A percentile compares a stretch with the other conserved stretches of the same genome.
These are phyloP conservation scores for Drosophila biarmipes DNA, from an alignment of 1,140 invertebrate genomes.

Conservation along the genomic window DNA sequence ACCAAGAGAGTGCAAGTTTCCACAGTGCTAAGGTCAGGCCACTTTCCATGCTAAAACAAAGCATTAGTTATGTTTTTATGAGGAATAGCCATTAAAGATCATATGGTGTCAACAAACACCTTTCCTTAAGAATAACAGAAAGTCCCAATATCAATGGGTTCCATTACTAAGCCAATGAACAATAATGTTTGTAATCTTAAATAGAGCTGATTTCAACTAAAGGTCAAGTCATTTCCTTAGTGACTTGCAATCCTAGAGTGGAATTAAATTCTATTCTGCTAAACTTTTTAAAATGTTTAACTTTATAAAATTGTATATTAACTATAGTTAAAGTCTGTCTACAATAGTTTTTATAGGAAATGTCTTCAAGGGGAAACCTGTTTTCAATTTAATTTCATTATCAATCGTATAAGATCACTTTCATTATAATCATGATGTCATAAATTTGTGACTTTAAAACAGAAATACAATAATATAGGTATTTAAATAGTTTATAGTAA, in stretches of 20 bases:
- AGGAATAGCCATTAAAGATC: too few species aligned
- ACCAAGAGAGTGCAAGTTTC: slow-evolving; percentile 1
- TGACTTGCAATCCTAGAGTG: too few species aligned
- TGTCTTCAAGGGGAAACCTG: slow-evolving; percentile 1
- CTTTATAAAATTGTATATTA: not conserved
- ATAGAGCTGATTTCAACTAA: too few species aligned
- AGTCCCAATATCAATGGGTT: too few species aligned
- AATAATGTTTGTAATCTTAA: too few species aligned
- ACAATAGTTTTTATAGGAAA: not conserved
- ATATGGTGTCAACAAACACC: too few species aligned
- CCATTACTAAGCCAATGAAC: too few species aligned
- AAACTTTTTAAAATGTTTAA: too few species aligned
- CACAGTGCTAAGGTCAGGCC: slow-evolving; percentile 9
- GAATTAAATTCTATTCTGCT: too few species aligned
- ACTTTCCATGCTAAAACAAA: not conserved
- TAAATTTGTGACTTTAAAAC: not conserved
- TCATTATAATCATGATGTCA: slow-evolving; percentile 9
- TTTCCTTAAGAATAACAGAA: too few species aligned
- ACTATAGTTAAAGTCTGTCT: not conserved
- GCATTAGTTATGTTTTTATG: not conserved
- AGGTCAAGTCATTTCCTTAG: too few species aligned
- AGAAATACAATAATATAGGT: not conserved
- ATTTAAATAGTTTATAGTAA: too few species aligned
- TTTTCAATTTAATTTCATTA: slow-evolving; percentile 15
- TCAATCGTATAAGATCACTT: slow-evolving; percentile 1